Evolutionary conservation across 2,888 invertebrate genomes (phyloP).

Genomic region (Plebejus melissa): DNA sequence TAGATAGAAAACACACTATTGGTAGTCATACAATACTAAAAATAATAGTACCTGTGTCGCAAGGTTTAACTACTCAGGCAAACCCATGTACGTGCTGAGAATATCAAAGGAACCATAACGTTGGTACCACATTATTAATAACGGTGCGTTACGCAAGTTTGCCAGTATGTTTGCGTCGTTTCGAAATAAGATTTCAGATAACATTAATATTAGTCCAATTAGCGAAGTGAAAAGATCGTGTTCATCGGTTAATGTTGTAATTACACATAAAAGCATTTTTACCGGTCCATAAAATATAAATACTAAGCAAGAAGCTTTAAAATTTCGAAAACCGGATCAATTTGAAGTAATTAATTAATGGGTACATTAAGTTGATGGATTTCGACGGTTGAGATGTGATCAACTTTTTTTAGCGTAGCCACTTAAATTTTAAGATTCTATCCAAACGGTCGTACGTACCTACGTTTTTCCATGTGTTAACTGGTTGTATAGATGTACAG

Average conservation of each 20-base stretch:
- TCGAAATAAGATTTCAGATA: background rate
- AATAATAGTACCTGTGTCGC: background rate
- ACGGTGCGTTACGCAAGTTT: conserved; percentile 10
- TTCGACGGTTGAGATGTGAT: background rate
- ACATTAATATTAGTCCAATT: conserved; percentile 6
- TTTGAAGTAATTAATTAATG: background rate
- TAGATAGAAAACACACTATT: too few species aligned
- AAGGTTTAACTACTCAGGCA: background rate
- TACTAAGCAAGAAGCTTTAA: background rate
- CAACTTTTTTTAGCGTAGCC: too few species aligned
- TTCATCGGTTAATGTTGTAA: background rate
- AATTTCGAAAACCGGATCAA: conserved; percentile 4
- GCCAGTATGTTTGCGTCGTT: background rate
- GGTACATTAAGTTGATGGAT: background rate
- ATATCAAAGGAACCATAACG: background rate
- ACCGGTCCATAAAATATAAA: background rate
- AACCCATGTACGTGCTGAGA: background rate
- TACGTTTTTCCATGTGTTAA: too few species aligned
- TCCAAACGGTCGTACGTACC: too few species aligned
- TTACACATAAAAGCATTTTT: background rate
- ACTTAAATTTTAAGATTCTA: too few species aligned
- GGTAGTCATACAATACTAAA: too few species aligned
- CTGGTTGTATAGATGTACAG: too few species aligned
- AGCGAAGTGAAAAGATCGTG: conserved; percentile 11
- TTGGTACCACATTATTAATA: background rate